Conservation (phyloP, 2,113 vertebrate species). For the Lamprologus speciosus region DNA sequence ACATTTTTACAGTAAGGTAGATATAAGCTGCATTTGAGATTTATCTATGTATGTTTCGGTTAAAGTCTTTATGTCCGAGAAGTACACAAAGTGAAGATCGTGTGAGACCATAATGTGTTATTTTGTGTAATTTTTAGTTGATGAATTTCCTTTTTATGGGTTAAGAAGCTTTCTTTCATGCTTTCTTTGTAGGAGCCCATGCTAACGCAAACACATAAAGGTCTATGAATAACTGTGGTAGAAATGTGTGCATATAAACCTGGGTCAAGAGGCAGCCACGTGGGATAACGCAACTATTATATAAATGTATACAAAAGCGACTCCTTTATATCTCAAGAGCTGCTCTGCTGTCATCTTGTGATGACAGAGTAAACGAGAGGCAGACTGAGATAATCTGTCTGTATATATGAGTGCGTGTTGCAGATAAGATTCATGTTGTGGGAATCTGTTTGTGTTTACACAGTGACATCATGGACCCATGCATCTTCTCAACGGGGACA, state of each 20-base stretch:
- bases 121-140: neutral
- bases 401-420: neutral
- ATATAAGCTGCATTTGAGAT: neutral
- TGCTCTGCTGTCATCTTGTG: neutral
- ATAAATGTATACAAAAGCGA: conserved; percentile 8
- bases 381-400: neutral
- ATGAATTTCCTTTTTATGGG: neutral
- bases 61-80: neutral
- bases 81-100: neutral
- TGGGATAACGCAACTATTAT: conserved; percentile 7
- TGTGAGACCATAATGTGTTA: neutral
- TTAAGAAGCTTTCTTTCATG: neutral
- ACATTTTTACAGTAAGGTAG: neutral
- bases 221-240: neutral
- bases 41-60: neutral
- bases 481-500: neutral
- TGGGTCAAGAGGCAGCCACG: conserved; percentile 7
- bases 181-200: neutral
- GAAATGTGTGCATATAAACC: neutral
- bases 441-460: neutral
- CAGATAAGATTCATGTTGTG: neutral
- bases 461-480: neutral
- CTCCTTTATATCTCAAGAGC: neutral
- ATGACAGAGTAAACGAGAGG: neutral
- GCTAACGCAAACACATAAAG: neutral